phyloP scores from a whole-genome alignment of 2,888 invertebrate species.

The Lysandra coridon region DNA sequence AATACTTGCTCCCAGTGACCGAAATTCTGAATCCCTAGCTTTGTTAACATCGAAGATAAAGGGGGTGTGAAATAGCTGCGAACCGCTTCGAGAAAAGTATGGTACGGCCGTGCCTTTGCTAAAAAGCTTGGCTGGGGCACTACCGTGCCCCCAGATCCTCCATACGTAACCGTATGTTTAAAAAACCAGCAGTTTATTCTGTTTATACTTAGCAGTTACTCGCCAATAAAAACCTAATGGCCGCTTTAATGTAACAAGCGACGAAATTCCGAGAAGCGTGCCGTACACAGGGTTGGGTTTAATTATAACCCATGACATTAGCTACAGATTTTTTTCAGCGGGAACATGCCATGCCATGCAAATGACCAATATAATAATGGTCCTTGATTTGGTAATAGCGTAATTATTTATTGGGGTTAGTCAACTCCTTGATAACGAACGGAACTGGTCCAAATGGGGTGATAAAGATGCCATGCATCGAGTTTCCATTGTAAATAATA shows the following conservation, averaged over 20 bases:
- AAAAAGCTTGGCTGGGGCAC: no score
- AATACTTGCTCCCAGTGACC: no score
- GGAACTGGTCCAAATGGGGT: background rate
- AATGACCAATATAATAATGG: conserved; percentile 16
- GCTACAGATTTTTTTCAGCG: background rate
- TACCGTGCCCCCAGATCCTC: no score
- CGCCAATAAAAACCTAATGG: conserved; percentile 16
- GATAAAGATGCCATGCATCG: background rate
- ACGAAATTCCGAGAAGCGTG: conserved; percentile 28
- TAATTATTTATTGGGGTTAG: background rate
- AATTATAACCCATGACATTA: conserved; percentile 20
- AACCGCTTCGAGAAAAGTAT: no score
- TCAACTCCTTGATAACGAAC: background rate
- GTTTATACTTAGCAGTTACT: conserved; percentile 17
- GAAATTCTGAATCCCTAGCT: no score
- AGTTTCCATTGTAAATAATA: background rate
- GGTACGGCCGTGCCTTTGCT: no score
- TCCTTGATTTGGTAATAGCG: background rate
- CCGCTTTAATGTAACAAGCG: conserved; percentile 14
- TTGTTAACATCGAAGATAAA: no score
- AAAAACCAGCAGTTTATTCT: background rate
- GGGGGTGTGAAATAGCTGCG: no score
- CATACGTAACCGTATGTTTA: background rate
- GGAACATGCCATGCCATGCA: background rate
- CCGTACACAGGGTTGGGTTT: conserved; percentile 14